Base-by-base conservation (phyloP, 2,797 vertebrate species). In the Pangasius macronema region DNA sequence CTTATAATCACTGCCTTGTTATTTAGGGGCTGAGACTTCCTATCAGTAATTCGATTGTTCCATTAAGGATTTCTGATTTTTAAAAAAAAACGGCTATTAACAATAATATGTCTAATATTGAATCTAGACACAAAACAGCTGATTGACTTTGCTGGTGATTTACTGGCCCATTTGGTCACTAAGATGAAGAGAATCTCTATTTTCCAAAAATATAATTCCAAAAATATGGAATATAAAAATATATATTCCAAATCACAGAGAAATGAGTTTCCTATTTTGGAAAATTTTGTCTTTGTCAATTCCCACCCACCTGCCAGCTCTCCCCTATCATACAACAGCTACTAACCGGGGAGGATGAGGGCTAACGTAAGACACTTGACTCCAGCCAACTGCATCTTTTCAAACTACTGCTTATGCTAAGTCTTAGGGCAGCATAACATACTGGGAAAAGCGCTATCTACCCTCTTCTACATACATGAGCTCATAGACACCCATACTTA, bases 391-490 rank as follows among this genome's bases (percentile, higher is more conserved):
- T 22, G 33, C 76, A 79, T 22, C 11, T 57, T 57, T 33, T 79
- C 3, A 24, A 36, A 53, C 49, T 20, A 22, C 27, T 1, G n/a
- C n/a, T 49, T 75, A 75, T n/a, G 42, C 42, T n/a, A 46, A 49
- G 42, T 49, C 42, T n/a, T 16, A 49, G 42, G 42, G 42, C 24
- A 75, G 24, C 42, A 75, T 36, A 55, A 55, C 51, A 22, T 18
- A 55, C 18, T 33, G 16, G 14, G 30, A 53, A 39, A 80, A 80
- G 24, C 0, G 2, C 0, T 39, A 22, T 65, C 59, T 46, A 1
- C 24, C 79, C 79, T 46, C 57, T 82, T 65, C 18, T 14, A 30
- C 80, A 82, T 82, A 30, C 30, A 59, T 57, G n/a, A 59, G 30
- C 33, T 80, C 27, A 77, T 2, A 55, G n/a, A 33, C 36, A 39